Base-by-base conservation (phyloP, 2,888 invertebrate species). In the Pseudoips prasinana region DNA sequence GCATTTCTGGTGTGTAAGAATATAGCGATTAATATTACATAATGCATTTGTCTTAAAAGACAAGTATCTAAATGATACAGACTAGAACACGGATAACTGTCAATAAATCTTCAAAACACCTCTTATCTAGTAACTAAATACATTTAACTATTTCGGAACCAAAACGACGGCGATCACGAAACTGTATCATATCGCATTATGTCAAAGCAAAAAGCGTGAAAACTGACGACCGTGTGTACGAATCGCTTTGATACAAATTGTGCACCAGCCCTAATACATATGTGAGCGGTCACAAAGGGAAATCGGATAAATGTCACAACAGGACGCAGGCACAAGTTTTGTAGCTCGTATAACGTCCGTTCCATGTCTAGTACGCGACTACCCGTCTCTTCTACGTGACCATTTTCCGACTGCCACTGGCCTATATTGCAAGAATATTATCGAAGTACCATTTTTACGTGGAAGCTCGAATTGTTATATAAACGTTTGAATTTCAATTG, bases 271-370 rank as follows among this genome's bases (percentile, higher is more conserved):
- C 50, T 59, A 54, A 56, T 50, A 64, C 48, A 54, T 55, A 42
- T 46, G 48, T 33, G 39, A 39, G 46, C 46, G 45, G 52, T 39
- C 58, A 58, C 57, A 63, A 65, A 66, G 59, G 57, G 57, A 64
- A 69, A 68, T 65, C 64, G 57, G 61, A 69, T 69, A 64, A 69
- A 70, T 60, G 68, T 67, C 65, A 67, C 52, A 59, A 56, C 63
- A 46, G 48, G 34, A 50, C 45, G 46, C 45, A 43, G 37, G 42
- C 35, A 20, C 51, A 48, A 50, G 48, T 54, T 50, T 52, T 51
- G 46, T 53, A 39, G 39, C 46, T 44, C 29, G 43, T 46, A 14
- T 38, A 10, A 23, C 37, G 29, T 36, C 24, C 32, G 19, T 30
- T 33, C 25, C 10, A n/a, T 37, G 33, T 24, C 31, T 10, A 29